These are phyloP conservation scores for Junonia oenone DNA, from an alignment of 2,888 invertebrate genomes.

Conservation along the genomic window DNA sequence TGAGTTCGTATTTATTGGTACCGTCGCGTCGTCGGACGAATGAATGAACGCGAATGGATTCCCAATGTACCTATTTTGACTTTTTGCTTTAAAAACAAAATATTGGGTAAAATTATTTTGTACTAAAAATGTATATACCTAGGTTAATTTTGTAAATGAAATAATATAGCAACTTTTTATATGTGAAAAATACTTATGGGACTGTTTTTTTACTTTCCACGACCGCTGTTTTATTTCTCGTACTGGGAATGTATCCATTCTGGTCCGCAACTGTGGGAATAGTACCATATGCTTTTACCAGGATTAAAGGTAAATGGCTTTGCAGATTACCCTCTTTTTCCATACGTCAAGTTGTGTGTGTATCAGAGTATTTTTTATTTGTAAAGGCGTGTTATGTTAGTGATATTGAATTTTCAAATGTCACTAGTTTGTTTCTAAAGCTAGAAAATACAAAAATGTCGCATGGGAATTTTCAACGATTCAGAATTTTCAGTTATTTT, in stretches of 20 bases:
- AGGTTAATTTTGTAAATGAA: too few species aligned
- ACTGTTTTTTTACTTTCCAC: background rate
- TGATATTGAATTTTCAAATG: background rate
- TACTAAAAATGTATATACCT: too few species aligned
- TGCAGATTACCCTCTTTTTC: constrained; percentile 12
- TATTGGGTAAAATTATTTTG: too few species aligned
- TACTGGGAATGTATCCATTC: background rate
- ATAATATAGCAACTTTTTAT: background rate
- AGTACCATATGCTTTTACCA: constrained; percentile 11
- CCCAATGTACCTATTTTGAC: too few species aligned
- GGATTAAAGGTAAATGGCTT: constrained; percentile 9
- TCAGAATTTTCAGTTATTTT: too few species aligned
- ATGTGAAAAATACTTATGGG: background rate
- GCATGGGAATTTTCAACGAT: too few species aligned
- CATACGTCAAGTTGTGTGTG: background rate
- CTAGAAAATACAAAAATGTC: too few species aligned
- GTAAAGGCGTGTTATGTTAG: background rate
- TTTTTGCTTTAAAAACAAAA: too few species aligned
- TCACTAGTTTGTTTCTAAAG: background rate
- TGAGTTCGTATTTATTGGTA: too few species aligned
- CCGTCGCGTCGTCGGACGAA: too few species aligned
- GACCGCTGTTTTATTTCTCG: background rate
- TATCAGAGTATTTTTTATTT: background rate
- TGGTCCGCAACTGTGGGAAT: constrained; percentile 11
- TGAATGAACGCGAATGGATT: too few species aligned